Conservation (phyloP, 2,113 vertebrate species). For the Deroptyus accipitrinus region DNA sequence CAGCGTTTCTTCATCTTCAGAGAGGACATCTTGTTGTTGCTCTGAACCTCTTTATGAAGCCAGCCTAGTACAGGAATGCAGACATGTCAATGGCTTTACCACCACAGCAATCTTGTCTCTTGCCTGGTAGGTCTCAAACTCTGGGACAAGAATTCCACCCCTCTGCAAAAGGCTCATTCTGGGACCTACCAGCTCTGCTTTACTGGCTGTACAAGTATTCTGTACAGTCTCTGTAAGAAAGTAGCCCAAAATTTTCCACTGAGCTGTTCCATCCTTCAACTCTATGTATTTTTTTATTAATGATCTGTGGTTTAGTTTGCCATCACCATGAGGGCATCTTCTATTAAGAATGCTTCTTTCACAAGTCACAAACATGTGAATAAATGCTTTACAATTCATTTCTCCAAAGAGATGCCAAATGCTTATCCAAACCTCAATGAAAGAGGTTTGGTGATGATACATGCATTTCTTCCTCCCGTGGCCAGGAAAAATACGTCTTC, state of each 20-base stretch:
- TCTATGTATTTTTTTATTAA: neutral
- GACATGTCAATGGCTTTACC: neutral
- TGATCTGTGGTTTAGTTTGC: neutral
- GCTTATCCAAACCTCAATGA: neutral
- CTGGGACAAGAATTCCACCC: neutral
- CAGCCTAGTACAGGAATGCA: constrained; percentile 76
- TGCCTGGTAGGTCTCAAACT: neutral
- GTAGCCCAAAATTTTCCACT: neutral
- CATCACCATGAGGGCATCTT: neutral
- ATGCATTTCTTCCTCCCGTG: neutral
- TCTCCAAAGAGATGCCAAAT: neutral
- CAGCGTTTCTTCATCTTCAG: constrained; percentile 93
- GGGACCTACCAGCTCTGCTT: neutral
- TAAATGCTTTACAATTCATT: neutral
- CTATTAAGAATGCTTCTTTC: neutral
- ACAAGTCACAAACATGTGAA: neutral
- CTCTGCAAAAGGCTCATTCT: neutral
- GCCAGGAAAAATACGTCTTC: neutral
- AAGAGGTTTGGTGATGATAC: neutral
- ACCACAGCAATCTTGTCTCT: neutral
- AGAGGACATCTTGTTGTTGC: constrained; percentile 84
- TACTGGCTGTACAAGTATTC: neutral
- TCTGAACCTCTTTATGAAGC: constrained; percentile 92
- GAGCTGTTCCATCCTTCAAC: neutral
- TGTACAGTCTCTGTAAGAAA: neutral